Evolutionary conservation across 2,888 invertebrate species (phyloP), one percentile per base, ranked within the genome.

Genomic region (Eristalinus aeneus): DNA sequence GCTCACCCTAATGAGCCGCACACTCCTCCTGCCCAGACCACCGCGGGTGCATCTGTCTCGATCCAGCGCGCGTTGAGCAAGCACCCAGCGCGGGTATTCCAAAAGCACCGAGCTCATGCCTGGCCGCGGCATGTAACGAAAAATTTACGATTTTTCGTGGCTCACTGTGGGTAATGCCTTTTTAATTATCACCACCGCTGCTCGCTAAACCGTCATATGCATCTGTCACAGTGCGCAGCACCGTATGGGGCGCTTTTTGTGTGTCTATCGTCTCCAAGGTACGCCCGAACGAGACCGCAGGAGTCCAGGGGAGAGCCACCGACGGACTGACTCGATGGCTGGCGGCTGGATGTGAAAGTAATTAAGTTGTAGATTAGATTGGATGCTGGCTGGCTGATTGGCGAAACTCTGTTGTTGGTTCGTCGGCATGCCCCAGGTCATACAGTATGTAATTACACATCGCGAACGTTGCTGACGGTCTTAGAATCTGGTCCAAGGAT

Each of bases 381-480:
- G 46, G 46, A 46, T 46, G 46, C 46, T 39, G 39, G 39, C 39
- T 46, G 27, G 27, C 27, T 27, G 27, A 5, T 5, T 27, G 27
- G 27, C 27, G 20, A 11, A 16, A 11, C 22, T 75, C 65, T 39
- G 46, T 46, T 46, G 46, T 46, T 46, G 46, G 1, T 16, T 16
- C 16, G 46, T 16, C 46, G 46, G 2, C 27, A 27, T 60, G 75
- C 82, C 56, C 68, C 64, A 69, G 82, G 82, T 83, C 64, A 39
- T 77, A 73, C 82, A 63, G 77, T 46, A 68, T 77, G 67, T 77
- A 83, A 83, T 83, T 77, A 69, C 34, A 54, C 63, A 56, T 73
- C 63, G 72, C 73, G 46, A 46, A 46, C 39, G 39, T 46, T 46
- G 39, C 16, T 46, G 46, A 46, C 16, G 46, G 46, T 46, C 46